Evolutionary conservation across 2,888 invertebrate species (phyloP), one percentile per base, ranked within the genome.

Genomic region (Drosophila silvestris): DNA sequence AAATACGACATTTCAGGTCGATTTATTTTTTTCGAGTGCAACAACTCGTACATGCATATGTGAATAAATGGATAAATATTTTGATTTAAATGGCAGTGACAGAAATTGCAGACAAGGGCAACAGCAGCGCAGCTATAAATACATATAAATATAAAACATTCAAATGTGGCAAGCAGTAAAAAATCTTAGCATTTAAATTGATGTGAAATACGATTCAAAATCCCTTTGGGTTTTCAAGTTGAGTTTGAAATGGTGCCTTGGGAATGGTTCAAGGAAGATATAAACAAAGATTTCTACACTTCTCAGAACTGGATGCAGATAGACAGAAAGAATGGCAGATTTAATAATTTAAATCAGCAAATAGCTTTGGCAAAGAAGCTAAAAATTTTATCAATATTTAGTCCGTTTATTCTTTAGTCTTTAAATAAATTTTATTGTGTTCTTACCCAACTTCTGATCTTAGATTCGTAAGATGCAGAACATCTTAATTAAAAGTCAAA

Each of bases 61-160:
- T 64, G 65, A 51, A 72, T 62, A 74, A 66, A 65, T 65, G 73
- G 61, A 58, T 54, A 65, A 51, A 63, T 56, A 69, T 63, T 75
- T 81, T 84, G 75, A 81, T 85, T 89, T 79, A 86, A 86, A 89
- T 81, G 86, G 58, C 87, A 77, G 70, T 53, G 72, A 58, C 72
- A 66, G 71, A 83, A 88, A 74, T 69, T 86, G 70, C 84, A 72
- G 76, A 83, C 84, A 89, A 81, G 89, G 86, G 65, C 77, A 80
- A 75, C 52, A 60, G 59, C 60, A 68, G 50, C 64, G 33, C 12
- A 39, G 66, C 71, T 68, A 70, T 70, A 65, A 70, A 72, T 62
- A 62, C 66, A 57, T 4, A 47, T 47, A 47, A 5, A 47, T 26
- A 77, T 79, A 62, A 78, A 78, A 26, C 9, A 47, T 77, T 59